phyloP scores from a whole-genome alignment of 1,140 invertebrate genomes.

The Mamestra configurata region DNA sequence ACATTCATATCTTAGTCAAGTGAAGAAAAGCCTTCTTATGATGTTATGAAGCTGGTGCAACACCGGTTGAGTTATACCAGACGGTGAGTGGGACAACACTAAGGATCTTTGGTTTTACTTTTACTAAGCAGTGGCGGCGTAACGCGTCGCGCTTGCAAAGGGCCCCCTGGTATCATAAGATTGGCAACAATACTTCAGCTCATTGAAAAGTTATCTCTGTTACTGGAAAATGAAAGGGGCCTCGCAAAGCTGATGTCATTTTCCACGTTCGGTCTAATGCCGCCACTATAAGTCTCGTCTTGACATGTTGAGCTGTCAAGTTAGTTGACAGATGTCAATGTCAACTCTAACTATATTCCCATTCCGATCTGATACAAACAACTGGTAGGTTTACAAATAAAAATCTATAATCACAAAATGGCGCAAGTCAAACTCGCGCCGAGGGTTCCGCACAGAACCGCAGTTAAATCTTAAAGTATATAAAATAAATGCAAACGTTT shows the following conservation, averaged over 20 bases:
- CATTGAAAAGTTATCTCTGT: too few relatives aligned
- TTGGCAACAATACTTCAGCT: too few relatives aligned
- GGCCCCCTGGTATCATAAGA: too few relatives aligned
- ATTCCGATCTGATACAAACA: not conserved
- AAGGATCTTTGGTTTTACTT: conserved; percentile 5
- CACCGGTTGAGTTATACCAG: not conserved
- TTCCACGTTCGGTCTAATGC: too few relatives aligned
- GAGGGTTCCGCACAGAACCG: conserved; percentile 11
- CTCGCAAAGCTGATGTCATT: too few relatives aligned
- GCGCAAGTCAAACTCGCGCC: conserved; percentile 19
- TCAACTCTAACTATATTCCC: not conserved
- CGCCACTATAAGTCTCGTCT: not conserved
- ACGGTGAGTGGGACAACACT: not conserved
- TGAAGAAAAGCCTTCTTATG: conserved; percentile 16
- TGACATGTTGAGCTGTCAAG: not conserved
- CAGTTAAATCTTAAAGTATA: conserved; percentile 8
- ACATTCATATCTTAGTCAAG: conserved; percentile 44
- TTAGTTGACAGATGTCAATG: not conserved
- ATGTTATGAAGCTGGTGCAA: not conserved
- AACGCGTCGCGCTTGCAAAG: too few relatives aligned
- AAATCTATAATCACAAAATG: conserved; percentile 21
- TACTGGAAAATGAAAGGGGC: too few relatives aligned
- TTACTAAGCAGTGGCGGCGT: too few relatives aligned
- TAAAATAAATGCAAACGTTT: conserved; percentile 37
- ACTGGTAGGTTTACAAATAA: not conserved